phyloP scores from a whole-genome alignment of 1,140 invertebrate species.

The Musca domestica region DNA sequence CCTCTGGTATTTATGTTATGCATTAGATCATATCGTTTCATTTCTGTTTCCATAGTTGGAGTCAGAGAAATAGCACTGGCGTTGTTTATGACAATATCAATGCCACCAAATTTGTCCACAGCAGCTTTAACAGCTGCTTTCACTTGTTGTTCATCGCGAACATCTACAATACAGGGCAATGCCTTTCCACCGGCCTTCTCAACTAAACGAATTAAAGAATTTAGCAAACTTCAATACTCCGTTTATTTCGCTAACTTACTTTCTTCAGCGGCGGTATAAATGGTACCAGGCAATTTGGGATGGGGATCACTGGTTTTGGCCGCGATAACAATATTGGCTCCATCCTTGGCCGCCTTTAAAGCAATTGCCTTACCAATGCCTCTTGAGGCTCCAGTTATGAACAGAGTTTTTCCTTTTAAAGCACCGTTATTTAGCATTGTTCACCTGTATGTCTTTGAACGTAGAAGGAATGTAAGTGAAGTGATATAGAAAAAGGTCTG shows the following conservation, averaged over 20 bases:
- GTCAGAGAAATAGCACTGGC: constrained; percentile 94
- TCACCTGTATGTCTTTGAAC: too few relatives aligned
- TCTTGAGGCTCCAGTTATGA: constrained; percentile 94
- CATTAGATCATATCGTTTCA: constrained; percentile 98
- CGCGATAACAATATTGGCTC: constrained; percentile 91
- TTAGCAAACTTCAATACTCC: constrained; percentile 22
- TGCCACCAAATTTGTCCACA: constrained; percentile 89
- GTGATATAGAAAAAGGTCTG: too few relatives aligned
- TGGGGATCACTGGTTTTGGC: constrained; percentile 93
- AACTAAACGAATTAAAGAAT: constrained; percentile 64
- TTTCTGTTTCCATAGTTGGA: constrained; percentile 80
- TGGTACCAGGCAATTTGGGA: constrained; percentile 95
- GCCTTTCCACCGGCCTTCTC: constrained; percentile 88
- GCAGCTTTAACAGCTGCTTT: constrained; percentile 79
- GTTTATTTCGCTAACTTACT: constrained; percentile 59
- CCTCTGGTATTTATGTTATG: constrained; percentile 88
- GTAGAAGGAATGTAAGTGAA: too few relatives aligned
- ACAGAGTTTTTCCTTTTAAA: constrained; percentile 86
- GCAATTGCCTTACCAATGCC: constrained; percentile 98
- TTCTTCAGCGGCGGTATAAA: constrained; percentile 95
- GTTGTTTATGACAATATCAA: constrained; percentile 95
- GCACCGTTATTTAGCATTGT: constrained; percentile 59
- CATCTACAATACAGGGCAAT: constrained; percentile 90
- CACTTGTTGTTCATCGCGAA: constrained; percentile 83
- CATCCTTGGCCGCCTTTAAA: constrained; percentile 88